Base-by-base conservation (phyloP, 2,113 vertebrate genomes). In the Ammospiza nelsoni region DNA sequence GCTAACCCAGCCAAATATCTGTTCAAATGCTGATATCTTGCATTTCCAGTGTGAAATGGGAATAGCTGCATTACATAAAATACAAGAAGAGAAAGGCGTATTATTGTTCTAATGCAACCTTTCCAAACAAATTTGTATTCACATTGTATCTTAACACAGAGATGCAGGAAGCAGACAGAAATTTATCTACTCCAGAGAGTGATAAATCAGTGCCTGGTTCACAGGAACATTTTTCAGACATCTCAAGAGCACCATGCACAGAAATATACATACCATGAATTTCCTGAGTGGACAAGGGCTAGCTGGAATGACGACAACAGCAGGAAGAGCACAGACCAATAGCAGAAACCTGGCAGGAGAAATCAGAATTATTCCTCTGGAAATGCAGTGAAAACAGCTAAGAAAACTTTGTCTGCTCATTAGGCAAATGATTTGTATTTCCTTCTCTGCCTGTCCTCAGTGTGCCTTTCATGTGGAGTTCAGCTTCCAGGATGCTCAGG, bases 161-260 rank as follows among this genome's bases (percentile, higher is more conserved):
- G 73, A 78, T 82, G 61, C 24, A 2, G 90, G 93, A 90, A 96
- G 86, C 89, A 94, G 93, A 84, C 83, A 93, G 92, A 84, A 93
- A 95, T 97, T 94, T 96, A 89, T 96, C 92, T 94, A 96, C 94
- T 92, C 92, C 67, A 57, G 92, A 93, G 95, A 96, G 73, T 95
- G 92, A 96, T 97, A 86, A 83, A 95, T 96, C 92, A 90, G 73
- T 91, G 86, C 90, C 84, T 89, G 73, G 79, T 87, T 92, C 92
- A 82, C 90, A 93, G 92, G 88, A 96, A 96, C 62, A 97, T 96
- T 96, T 95, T 95, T 96, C 95, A 97, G 96, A 96, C 95, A 94
- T 96, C 90, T 96, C 90, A 84, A 94, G 95, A 97, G 92, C 80
- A 93, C 73, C 83, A 84, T 68, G 94, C 37, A 5, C 93, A 89